phyloP scores from a whole-genome alignment of 2,888 invertebrate species.

The Drosophila neoperkinsi region DNA sequence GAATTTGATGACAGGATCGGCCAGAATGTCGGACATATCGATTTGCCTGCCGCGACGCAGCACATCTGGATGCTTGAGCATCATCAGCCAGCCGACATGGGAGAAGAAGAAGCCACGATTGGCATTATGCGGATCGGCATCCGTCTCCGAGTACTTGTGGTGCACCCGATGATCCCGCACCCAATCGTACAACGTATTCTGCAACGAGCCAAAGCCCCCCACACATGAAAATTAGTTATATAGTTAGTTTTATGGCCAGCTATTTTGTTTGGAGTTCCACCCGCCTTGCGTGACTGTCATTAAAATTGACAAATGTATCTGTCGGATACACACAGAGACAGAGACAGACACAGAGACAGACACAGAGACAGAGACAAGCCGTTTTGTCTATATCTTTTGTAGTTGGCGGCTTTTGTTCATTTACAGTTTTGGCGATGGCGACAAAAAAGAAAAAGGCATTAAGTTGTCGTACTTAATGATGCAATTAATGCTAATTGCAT shows the following conservation, averaged over 20 bases:
- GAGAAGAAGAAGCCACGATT: conserved; percentile 95
- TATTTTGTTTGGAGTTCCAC: neutral
- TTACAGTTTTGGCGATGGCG: conserved; percentile 41
- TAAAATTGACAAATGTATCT: conserved; percentile 71
- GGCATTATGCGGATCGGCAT: conserved; percentile 93
- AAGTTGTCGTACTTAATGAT: conserved; percentile 75
- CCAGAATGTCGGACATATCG: conserved; percentile 92
- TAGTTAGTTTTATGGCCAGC: neutral
- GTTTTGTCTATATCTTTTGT: conserved; percentile 8
- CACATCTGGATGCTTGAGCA: conserved; percentile 95
- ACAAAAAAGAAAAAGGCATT: conserved; percentile 51
- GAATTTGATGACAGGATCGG: conserved; percentile 91
- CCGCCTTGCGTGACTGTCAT: conserved; percentile 47
- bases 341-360: neutral
- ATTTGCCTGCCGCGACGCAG: conserved; percentile 90
- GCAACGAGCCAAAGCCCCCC: conserved; percentile 62
- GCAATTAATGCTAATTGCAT: conserved; percentile 76
- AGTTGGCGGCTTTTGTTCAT: conserved; percentile 39
- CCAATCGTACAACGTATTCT: conserved; percentile 96
- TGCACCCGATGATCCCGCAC: conserved; percentile 92
- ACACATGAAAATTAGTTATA: neutral
- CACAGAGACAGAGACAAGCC: conserved; percentile 6
- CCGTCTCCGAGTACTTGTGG: conserved; percentile 93
- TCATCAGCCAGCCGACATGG: conserved; percentile 97
- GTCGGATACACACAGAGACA: conserved; percentile 35